These are phyloP conservation scores for Balanococcus diminutus DNA, from an alignment of 2,888 invertebrate genomes.

Conservation along the genomic window DNA sequence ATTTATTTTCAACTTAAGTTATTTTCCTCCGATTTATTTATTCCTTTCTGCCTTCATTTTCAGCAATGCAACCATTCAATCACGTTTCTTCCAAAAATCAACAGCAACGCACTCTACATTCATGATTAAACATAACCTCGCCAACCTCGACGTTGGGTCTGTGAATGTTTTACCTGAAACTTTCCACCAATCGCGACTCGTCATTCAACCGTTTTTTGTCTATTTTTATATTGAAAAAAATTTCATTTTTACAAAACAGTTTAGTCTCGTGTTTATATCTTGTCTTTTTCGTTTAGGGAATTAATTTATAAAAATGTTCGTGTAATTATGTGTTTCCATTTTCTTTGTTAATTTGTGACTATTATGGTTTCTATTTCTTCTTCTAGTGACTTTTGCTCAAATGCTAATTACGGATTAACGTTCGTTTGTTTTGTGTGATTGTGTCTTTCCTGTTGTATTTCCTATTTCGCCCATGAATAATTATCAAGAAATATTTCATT, in stretches of 20 bases:
- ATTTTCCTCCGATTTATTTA: too few species aligned
- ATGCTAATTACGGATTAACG: neutral
- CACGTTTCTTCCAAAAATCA: too few species aligned
- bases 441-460: neutral
- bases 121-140: neutral
- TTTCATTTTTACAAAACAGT: slow-evolving; percentile 8
- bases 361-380: neutral
- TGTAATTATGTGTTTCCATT: neutral
- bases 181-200: neutral
- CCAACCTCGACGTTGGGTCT: neutral
- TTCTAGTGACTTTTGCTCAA: neutral
- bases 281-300: slow-evolving; percentile 22
- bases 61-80: too few species aligned
- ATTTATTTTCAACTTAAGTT: too few species aligned
- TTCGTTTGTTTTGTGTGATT: slow-evolving; percentile 1
- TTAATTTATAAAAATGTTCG: neutral
- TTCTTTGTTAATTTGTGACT: neutral
- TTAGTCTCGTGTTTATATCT: slow-evolving; percentile 39
- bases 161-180: neutral
- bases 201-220: slow-evolving; percentile 26
- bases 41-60: too few species aligned
- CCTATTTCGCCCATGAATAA: neutral
- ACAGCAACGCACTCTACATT: neutral
- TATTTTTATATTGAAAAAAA: slow-evolving; percentile 20
- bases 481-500: neutral